Conservation (phyloP, 2,113 vertebrate species). For the Poicephalus gulielmi region DNA sequence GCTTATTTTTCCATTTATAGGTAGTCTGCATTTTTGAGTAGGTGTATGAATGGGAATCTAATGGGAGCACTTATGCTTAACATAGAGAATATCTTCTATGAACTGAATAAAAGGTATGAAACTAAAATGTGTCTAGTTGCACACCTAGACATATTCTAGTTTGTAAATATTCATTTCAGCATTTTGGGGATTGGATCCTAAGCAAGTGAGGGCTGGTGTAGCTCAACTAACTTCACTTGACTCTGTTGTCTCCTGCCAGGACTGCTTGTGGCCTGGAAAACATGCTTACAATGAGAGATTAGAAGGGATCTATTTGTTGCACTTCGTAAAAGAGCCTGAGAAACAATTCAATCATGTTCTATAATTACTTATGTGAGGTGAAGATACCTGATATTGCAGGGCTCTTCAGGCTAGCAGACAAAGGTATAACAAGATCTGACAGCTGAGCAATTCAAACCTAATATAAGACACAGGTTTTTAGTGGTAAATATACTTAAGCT, state of each 20-base stretch:
- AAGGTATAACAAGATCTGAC: not conserved
- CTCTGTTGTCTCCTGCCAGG: not conserved
- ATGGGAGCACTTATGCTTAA: fast-evolving
- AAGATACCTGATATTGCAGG: not conserved
- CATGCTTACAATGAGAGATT: constrained; percentile 36
- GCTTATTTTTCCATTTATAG: not conserved
- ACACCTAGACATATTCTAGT: not conserved
- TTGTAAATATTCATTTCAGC: not conserved
- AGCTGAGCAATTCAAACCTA: not conserved
- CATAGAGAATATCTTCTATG: not conserved
- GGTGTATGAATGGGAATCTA: not conserved
- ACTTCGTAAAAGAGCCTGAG: constrained; percentile 48
- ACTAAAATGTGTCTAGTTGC: not conserved
- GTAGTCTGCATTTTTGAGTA: not conserved
- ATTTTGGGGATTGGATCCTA: not conserved
- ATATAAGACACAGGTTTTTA: not conserved
- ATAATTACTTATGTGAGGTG: not conserved
- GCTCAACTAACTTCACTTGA: not conserved
- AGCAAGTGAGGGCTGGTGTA: not conserved
- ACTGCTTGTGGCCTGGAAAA: constrained; percentile 18
- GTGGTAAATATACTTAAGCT: not conserved
- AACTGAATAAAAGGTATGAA: not conserved
- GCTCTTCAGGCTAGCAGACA: not conserved
- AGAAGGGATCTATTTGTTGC: constrained; percentile 34
- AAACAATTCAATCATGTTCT: constrained; percentile 52